Percentiles rank a stretch among this genome's conserved stretches.
phyloP scores from a whole-genome alignment of 2,797 vertebrate genomes.

The Phrynocephalus forsythii region DNA sequence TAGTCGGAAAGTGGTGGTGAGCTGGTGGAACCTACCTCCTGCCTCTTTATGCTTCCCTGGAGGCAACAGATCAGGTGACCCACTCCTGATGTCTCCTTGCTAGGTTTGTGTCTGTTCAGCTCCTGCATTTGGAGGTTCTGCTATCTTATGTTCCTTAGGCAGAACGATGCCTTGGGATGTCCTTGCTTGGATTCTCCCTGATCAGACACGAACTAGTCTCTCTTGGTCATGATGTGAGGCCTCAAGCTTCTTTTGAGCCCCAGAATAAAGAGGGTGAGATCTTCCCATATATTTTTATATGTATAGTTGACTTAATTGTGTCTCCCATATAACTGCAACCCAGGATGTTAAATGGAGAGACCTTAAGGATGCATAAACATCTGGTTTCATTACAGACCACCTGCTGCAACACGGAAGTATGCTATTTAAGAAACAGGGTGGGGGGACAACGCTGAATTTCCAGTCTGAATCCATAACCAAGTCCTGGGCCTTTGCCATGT shows the following conservation, averaged over 20 bases:
- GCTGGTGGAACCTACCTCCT: too few relatives aligned
- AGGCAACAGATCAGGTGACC: too few relatives aligned
- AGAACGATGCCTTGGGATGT: not conserved
- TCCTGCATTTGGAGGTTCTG: too few relatives aligned
- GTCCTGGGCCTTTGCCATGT: not conserved
- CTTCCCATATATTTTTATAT: not conserved
- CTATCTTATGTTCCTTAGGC: too few relatives aligned
- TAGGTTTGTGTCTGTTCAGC: too few relatives aligned
- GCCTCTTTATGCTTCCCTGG: too few relatives aligned
- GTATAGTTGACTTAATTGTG: not conserved
- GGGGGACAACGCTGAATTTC: not conserved
- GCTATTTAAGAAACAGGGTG: not conserved
- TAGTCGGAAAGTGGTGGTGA: too few relatives aligned
- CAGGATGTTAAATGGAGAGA: not conserved
- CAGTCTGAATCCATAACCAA: not conserved
- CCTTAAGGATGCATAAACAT: not conserved
- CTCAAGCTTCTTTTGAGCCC: not conserved
- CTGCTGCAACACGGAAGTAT: not conserved
- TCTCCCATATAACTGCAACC: not conserved
- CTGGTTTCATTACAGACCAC: constrained; percentile 3
- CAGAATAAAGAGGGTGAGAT: not conserved
- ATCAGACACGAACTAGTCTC: not conserved
- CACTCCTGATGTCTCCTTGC: too few relatives aligned
- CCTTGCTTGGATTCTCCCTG: not conserved
- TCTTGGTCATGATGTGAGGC: too few relatives aligned